phyloP scores from a whole-genome alignment of 2,113 vertebrate genomes.

The Tenebrosternarchus preto region DNA sequence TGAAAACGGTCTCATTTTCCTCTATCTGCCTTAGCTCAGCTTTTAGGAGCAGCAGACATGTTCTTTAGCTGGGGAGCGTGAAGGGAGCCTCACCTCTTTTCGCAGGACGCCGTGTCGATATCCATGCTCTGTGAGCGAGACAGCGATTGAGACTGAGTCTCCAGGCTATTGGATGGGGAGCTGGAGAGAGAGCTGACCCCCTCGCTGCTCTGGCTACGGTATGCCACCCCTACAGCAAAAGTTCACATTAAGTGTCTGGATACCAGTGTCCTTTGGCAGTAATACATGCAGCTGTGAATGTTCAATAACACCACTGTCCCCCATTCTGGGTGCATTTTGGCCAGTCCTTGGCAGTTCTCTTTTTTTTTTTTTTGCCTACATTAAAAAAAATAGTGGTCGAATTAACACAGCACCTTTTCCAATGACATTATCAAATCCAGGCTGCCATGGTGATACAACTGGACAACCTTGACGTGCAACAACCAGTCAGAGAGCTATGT shows the following conservation, averaged over 20 bases:
- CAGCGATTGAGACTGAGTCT: constrained; percentile 96
- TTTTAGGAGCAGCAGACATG: neutral
- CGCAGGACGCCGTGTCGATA: constrained; percentile 95
- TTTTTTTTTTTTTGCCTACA: too few species aligned
- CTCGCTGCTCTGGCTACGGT: constrained; percentile 98
- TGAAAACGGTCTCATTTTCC: neutral
- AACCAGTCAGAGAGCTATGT: neutral
- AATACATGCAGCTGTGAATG: too few species aligned
- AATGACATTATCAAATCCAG: neutral
- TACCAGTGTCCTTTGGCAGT: neutral
- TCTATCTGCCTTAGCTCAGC: neutral
- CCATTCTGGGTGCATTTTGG: too few species aligned
- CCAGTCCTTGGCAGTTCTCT: too few species aligned
- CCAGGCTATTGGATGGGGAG: constrained; percentile 97
- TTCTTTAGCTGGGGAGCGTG: neutral
- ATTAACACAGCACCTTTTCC: too few species aligned
- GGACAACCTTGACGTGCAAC: neutral
- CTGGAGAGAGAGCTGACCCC: constrained; percentile 98
- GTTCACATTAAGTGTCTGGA: neutral
- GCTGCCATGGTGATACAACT: neutral
- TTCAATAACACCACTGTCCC: neutral
- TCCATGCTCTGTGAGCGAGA: constrained; percentile 99
- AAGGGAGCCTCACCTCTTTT: constrained; percentile 87
- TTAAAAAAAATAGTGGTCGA: too few species aligned
- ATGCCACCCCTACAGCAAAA: constrained; percentile 82